Evolutionary conservation across 2,113 vertebrate species (phyloP).

Genomic region (Nettapus auritus): DNA sequence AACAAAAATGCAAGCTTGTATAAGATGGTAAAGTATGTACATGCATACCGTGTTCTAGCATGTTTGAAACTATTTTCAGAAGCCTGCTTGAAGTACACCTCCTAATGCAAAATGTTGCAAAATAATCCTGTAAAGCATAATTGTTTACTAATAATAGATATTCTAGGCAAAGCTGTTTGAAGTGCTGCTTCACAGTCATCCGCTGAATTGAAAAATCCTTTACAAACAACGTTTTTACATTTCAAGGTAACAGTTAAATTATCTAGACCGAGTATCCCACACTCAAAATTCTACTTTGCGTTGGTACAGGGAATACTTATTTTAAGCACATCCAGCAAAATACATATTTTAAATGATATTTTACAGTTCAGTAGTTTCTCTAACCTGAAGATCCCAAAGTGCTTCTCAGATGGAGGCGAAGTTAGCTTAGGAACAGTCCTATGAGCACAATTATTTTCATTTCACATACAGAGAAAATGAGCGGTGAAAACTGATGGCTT

Average conservation of each 20-base stretch:
- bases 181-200: slow-evolving; percentile 24
- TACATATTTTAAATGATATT: slow-evolving; percentile 59
- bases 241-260: slow-evolving; percentile 57
- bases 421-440: slow-evolving; percentile 50
- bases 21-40: neutral
- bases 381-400: slow-evolving; percentile 51
- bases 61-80: slow-evolving; percentile 25
- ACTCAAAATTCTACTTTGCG: neutral
- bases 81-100: neutral
- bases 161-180: slow-evolving; percentile 32
- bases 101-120: slow-evolving; percentile 1
- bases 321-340: slow-evolving; percentile 50
- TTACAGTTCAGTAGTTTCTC: slow-evolving; percentile 56
- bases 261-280: neutral
- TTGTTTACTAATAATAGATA: slow-evolving; percentile 56
- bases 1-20: neutral
- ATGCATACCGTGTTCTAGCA: neutral
- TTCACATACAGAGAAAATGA: slow-evolving; percentile 49
- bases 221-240: neutral
- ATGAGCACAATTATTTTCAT: slow-evolving; percentile 48
- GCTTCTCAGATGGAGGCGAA: slow-evolving; percentile 31
- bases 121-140: slow-evolving; percentile 24
- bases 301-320: slow-evolving; percentile 30
- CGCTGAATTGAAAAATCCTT: slow-evolving; percentile 32
- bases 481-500: slow-evolving; percentile 25